Base-by-base conservation (phyloP, 2,888 invertebrate species). In the Odiellus spinosus region DNA sequence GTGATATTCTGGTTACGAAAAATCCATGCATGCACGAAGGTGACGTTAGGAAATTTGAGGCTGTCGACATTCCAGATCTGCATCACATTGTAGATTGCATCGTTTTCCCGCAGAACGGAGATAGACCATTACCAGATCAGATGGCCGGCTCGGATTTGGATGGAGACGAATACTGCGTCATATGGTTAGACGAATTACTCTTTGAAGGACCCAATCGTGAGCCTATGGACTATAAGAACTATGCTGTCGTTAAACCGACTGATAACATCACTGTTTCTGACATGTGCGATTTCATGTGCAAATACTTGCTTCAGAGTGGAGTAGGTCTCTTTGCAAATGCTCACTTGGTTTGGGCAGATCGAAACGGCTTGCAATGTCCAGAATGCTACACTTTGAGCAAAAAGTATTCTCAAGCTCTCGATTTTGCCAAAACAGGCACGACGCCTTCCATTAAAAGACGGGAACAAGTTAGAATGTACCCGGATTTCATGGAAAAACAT, bases 1-100 rank as follows among this genome's bases (percentile, higher is more conserved):
- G 48, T 14, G 36, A 41, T 35, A 60, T 67, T 6, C 54, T 67
- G 26, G 63, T 67, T 17, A 61, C 63, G 12, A 67, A 67, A 55
- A 66, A 65, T 51, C 68, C 68, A 4, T 67, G 67, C 48, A 62
- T 64, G 48, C 63, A 64, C 40, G 59, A 63, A 1, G 67, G 67
- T 3, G 68, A 68, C 47, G 59, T 66, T 1, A 58, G 66, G 5
- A 59, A 58, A 26, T 57, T 63, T 32, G 49, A 50, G 32, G 63
- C 61, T 15, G 59, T 63, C 12, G 52, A 58, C 44, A 52, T 53
- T 2, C 49, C 55, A 20, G 50, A 53, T 49, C 46, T 66, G 53
- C 42, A 55, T 40, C 60, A 55, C 53, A 59, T 57, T 33, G 54
- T 46, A 50, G 68, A 68, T 46, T 65, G 66, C 19, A 61, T 67